Base-by-base conservation (phyloP, 2,113 vertebrate species). In the Leucoraja erinaceus region DNA sequence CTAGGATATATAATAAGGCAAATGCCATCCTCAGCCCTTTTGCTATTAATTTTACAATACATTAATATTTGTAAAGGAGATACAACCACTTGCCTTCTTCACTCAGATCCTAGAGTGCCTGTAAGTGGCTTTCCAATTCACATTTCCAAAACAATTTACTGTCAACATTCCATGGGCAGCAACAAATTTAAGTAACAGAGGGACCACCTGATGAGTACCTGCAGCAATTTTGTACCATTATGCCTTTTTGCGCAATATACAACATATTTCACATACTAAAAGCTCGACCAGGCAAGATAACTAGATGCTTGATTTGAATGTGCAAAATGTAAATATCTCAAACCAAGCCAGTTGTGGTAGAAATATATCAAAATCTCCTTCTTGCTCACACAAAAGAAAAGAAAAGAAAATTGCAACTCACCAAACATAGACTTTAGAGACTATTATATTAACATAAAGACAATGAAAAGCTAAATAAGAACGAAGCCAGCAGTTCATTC, bases 401-500 rank as follows among this genome's bases (percentile, higher is more conserved):
- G n/a, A 63, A 88, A 38, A 33, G 16, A 88, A 88, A 91, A 91
- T 72, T 72, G 68, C 63, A 91, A 91, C 90, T 72, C 68, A 28
- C 70, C 68, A 72, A 72, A 38, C 68, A 72, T 74, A 28, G 14
- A 74, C 18, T 70, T 38, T 25, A 72, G 54, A 54, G 5, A 54
- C 3, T 70, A 70, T 47, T 38, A 28, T 54, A 28, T 72, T 72
- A 91, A 91, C 70, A 91, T 88, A 66, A 88, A 88, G 31, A 88
- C 66, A 72, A 68, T 74, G 66, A 91, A 12, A 74, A 74, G 90
- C 66, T 47, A 91, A 91, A 54, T 91, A 91, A 91, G 31, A 91
- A 91, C 68, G 66, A 91, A 91, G 18, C 90, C 90, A 91, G 90
- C 68, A 91, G 68, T 91, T 91, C 66, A 54, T 22, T 47, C 68